Conservation (phyloP, 2,888 invertebrate species). For the Ceramica pisi region DNA sequence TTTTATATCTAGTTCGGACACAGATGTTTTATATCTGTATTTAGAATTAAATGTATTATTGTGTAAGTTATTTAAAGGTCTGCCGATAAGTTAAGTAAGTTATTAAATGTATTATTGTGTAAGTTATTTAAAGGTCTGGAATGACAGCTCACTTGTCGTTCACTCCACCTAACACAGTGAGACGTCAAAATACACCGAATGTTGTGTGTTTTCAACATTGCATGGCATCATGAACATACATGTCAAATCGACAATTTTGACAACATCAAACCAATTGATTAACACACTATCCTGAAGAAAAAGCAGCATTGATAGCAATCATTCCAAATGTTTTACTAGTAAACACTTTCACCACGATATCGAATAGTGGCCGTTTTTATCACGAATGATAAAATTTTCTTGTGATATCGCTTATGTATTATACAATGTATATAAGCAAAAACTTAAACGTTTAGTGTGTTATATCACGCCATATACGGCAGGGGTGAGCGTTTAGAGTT, state of each 20-base stretch:
- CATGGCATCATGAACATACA: background rate
- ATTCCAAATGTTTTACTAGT: background rate
- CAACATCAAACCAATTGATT: background rate
- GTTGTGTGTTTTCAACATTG: too few species aligned
- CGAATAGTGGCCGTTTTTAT: too few species aligned
- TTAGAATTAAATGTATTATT: too few species aligned
- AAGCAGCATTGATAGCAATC: background rate
- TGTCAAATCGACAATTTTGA: background rate
- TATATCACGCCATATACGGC: conserved; percentile 18
- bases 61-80: too few species aligned
- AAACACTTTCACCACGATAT: conserved; percentile 9
- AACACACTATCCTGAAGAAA: background rate
- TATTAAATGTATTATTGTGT: too few species aligned
- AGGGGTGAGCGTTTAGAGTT: background rate
- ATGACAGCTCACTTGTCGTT: too few species aligned
- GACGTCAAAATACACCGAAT: too few species aligned
- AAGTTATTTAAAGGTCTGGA: too few species aligned
- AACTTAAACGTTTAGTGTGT: background rate
- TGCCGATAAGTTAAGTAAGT: too few species aligned
- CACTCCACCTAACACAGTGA: too few species aligned
- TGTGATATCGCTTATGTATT: conserved; percentile 7
- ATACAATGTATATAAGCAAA: background rate
- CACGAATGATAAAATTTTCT: background rate
- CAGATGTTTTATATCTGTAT: too few species aligned
- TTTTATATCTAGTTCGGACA: too few species aligned